These are phyloP conservation scores for Notodonta ziczac DNA, from an alignment of 2,888 invertebrate species.

Conservation along the genomic window DNA sequence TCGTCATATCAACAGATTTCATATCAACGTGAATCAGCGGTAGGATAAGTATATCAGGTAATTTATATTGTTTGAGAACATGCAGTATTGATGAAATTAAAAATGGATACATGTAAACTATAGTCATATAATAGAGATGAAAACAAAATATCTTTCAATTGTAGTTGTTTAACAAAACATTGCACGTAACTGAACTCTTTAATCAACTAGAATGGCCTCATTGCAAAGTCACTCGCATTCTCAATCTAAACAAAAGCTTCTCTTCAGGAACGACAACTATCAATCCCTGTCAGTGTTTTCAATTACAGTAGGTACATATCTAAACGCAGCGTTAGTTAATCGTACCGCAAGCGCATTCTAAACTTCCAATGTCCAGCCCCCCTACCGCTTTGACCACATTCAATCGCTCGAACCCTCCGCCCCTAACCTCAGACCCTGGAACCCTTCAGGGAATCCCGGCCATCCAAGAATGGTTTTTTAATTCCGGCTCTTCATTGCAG, in stretches of 20 bases:
- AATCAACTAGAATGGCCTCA: neutral
- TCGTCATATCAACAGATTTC: no score
- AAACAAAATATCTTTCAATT: no score
- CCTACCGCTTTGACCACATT: constrained; percentile 67
- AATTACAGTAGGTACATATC: constrained; percentile 26
- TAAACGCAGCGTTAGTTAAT: constrained; percentile 58
- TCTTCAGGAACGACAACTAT: constrained; percentile 18
- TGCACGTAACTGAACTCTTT: neutral
- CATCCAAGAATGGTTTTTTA: constrained; percentile 65
- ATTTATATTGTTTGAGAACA: no score
- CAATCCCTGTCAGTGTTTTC: constrained; percentile 36
- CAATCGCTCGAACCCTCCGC: constrained; percentile 65
- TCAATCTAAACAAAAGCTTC: constrained; percentile 2
- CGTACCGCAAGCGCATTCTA: constrained; percentile 49
- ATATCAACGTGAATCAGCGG: no score
- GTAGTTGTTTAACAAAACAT: no score
- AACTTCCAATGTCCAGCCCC: constrained; percentile 49
- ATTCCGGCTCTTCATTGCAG: constrained; percentile 60
- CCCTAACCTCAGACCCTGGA: constrained; percentile 52
- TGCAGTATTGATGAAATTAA: no score
- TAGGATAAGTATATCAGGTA: no score
- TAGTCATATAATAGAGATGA: no score
- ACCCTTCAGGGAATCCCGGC: constrained; percentile 61
- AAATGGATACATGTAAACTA: no score
- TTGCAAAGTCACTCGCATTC: neutral